These are phyloP conservation scores for Smittia aterrima DNA, from an alignment of 2,888 invertebrate species.

Conservation along the genomic window DNA sequence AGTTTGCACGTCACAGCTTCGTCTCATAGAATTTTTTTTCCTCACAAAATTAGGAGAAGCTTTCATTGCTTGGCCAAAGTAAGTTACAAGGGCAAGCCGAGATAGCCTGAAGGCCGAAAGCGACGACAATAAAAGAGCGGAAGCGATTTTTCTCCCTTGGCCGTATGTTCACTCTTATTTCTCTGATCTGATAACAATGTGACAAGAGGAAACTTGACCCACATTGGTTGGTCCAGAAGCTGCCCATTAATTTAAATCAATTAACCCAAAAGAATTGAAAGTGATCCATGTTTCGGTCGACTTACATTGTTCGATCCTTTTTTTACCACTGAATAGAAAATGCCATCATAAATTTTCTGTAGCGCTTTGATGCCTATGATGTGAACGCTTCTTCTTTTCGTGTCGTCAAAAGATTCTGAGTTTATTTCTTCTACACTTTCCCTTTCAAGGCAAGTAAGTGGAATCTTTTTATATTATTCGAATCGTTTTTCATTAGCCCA, in stretches of 20 bases:
- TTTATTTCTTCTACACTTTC: not conserved
- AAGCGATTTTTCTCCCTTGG: too few relatives aligned
- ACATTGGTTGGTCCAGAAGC: not conserved
- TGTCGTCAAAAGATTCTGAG: not conserved
- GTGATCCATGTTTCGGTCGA: not conserved
- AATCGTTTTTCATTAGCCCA: not conserved
- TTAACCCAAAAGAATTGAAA: not conserved
- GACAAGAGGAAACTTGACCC: not conserved
- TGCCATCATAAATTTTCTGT: not conserved
- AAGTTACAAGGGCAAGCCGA: too few relatives aligned
- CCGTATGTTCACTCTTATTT: too few relatives aligned
- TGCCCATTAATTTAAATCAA: constrained; percentile 18
- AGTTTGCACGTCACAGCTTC: too few relatives aligned
- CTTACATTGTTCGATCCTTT: not conserved
- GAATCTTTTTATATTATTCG: not conserved
- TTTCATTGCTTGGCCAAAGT: too few relatives aligned
- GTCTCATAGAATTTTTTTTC: too few relatives aligned
- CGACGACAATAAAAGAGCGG: too few relatives aligned
- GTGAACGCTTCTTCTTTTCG: not conserved
- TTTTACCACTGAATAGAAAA: not conserved
- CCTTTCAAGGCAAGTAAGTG: not conserved
- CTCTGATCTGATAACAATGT: too few relatives aligned
- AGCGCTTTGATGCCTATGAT: not conserved
- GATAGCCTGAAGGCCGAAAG: too few relatives aligned
- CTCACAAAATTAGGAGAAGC: too few relatives aligned